Evolutionary conservation across 1,140 invertebrate genomes (phyloP).

Genomic region (Megathymus violae): DNA sequence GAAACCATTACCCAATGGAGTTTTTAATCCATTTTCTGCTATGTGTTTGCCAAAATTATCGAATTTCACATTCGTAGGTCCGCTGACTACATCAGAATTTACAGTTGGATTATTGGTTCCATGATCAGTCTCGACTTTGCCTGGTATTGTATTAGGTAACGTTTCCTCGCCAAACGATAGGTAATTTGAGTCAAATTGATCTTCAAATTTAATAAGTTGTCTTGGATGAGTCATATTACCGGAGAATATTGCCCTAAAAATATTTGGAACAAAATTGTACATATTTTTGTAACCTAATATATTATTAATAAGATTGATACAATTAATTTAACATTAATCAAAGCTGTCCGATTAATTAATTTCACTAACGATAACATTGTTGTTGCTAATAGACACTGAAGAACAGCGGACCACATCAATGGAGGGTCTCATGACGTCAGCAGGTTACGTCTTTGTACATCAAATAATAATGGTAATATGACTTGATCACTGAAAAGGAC

Average conservation of each 20-base stretch:
- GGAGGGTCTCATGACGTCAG: no score
- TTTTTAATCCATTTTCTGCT: constrained; percentile 1
- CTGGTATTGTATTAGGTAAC: neutral
- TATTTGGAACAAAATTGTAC: constrained; percentile 21
- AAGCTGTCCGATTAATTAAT: no score
- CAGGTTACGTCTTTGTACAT: no score
- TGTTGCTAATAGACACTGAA: no score
- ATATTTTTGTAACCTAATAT: no score
- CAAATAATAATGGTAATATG: no score
- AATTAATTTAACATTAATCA: no score
- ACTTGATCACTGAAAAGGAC: no score
- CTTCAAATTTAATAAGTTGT: constrained; percentile 33
- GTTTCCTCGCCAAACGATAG: constrained; percentile 10
- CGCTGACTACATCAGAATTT: neutral
- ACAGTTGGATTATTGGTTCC: neutral
- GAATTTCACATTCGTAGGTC: neutral
- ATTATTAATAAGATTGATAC: no score
- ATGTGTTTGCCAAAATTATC: neutral
- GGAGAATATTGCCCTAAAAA: constrained; percentile 40
- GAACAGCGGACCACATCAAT: no score
- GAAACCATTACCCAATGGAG: neutral
- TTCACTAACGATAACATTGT: no score
- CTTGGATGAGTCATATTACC: constrained; percentile 17
- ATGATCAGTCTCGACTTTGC: constrained; percentile 17
- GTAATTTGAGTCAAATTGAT: constrained; percentile 1